These are phyloP conservation scores for Sinocyclocheilus maitianheensis DNA, from an alignment of 2,113 vertebrate genomes.

Conservation along the genomic window DNA sequence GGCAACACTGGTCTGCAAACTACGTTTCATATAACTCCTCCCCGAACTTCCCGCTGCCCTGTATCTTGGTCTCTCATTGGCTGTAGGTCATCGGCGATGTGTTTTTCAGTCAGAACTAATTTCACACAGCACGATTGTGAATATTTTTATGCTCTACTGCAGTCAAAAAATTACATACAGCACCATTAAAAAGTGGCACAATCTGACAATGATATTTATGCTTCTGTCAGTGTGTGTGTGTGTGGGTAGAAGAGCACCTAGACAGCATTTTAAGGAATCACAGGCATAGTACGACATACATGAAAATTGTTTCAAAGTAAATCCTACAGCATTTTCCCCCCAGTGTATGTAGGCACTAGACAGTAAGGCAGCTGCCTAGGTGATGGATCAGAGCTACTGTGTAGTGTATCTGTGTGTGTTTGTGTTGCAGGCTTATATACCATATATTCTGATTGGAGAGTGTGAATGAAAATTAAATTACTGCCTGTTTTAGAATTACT, in stretches of 20 bases:
- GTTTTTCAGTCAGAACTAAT: no score
- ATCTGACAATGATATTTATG: neutral
- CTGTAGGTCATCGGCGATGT: no score
- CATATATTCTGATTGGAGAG: neutral
- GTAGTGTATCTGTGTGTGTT: neutral
- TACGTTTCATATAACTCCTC: no score
- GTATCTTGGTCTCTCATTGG: no score
- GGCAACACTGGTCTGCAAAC: no score
- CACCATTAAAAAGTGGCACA: neutral
- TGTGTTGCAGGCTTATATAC: neutral
- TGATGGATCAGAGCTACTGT: neutral
- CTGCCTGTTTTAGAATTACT: neutral
- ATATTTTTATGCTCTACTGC: no score
- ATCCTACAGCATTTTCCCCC: neutral
- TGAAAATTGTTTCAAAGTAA: neutral
- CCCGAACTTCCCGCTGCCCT: no score
- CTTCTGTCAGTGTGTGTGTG: neutral
- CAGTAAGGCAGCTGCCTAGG: neutral
- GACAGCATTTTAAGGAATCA: neutral
- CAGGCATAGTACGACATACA: neutral
- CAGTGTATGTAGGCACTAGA: neutral
- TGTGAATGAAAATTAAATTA: neutral
- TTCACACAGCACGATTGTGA: no score
- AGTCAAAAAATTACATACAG: no score
- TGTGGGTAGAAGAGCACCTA: neutral